Conservation (phyloP, 2,113 vertebrate species). For the Erinaceus europaeus region DNA sequence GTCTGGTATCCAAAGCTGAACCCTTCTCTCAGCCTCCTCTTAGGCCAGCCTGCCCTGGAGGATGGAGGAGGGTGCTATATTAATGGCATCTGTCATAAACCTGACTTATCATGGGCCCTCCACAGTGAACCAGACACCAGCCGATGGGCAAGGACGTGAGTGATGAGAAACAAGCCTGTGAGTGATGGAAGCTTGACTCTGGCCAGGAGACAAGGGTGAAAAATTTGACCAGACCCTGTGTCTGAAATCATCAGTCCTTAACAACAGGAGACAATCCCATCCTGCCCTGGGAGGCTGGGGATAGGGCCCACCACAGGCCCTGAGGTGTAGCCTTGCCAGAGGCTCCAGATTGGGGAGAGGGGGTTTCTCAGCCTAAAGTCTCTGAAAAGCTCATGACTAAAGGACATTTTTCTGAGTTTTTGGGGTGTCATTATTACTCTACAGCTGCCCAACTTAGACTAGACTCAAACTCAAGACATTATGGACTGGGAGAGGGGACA, state of each 20-base stretch:
- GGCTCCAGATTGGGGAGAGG: not conserved
- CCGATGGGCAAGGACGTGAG: not conserved
- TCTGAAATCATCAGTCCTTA: not conserved
- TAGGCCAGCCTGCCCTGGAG: not conserved
- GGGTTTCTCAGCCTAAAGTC: too few species aligned
- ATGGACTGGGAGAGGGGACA: not conserved
- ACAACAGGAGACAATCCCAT: not conserved
- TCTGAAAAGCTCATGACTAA: not conserved
- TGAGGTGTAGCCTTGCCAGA: not conserved
- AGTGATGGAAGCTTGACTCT: slow-evolving; percentile 1
- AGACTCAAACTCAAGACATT: not conserved
- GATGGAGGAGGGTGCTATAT: slow-evolving; percentile 29
- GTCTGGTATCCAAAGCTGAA: not conserved
- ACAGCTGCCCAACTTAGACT: not conserved
- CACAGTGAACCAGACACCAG: slow-evolving; percentile 42
- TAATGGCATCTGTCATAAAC: slow-evolving; percentile 48
- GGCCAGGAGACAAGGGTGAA: slow-evolving; percentile 46
- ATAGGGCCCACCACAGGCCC: not conserved
- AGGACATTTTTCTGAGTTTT: not conserved
- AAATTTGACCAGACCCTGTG: slow-evolving; percentile 32
- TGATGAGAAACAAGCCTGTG: slow-evolving; percentile 42
- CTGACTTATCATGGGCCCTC: slow-evolving; percentile 40
- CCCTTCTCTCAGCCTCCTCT: not conserved
- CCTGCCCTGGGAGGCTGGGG: not conserved
- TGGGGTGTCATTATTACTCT: not conserved